Evolutionary conservation across 1,140 invertebrate species (phyloP).

Genomic region (Oryctes rhinoceros): DNA sequence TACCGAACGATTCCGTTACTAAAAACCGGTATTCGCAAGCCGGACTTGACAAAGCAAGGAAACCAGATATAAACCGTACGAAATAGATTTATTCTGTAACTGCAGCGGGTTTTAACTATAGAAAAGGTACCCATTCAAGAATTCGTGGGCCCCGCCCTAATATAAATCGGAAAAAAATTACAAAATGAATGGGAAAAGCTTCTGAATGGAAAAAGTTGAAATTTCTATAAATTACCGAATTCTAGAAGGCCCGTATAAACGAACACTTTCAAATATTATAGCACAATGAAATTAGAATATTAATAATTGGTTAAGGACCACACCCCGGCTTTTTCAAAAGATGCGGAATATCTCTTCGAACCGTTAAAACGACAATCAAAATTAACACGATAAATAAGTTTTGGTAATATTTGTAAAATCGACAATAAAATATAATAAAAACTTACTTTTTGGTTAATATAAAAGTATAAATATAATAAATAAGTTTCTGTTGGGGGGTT

Average conservation of each 20-base stretch:
- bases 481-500: slow-evolving; percentile 40
- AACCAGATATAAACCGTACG: not conserved
- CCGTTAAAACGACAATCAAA: not conserved
- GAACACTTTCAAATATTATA: no score
- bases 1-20: slow-evolving; percentile 1
- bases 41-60: not conserved
- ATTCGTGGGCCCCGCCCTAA: slow-evolving; percentile 26
- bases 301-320: slow-evolving; percentile 36
- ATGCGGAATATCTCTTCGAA: not conserved
- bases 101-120: slow-evolving; percentile 19
- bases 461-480: slow-evolving; percentile 50
- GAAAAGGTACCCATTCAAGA: slow-evolving; percentile 35
- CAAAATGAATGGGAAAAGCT: slow-evolving; percentile 33
- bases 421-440: slow-evolving; percentile 39
- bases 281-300: not conserved
- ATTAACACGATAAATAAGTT: not conserved
- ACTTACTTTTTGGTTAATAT: slow-evolving; percentile 51
- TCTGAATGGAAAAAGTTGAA: not conserved
- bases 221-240: not conserved
- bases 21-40: slow-evolving; percentile 19
- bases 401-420: slow-evolving; percentile 5
- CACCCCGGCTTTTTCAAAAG: slow-evolving; percentile 41
- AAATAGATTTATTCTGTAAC: slow-evolving; percentile 24
- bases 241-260: no score
- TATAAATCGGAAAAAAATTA: slow-evolving; percentile 1